phyloP scores from a whole-genome alignment of 2,797 vertebrate species.

The Tokudaia muenninki region DNA sequence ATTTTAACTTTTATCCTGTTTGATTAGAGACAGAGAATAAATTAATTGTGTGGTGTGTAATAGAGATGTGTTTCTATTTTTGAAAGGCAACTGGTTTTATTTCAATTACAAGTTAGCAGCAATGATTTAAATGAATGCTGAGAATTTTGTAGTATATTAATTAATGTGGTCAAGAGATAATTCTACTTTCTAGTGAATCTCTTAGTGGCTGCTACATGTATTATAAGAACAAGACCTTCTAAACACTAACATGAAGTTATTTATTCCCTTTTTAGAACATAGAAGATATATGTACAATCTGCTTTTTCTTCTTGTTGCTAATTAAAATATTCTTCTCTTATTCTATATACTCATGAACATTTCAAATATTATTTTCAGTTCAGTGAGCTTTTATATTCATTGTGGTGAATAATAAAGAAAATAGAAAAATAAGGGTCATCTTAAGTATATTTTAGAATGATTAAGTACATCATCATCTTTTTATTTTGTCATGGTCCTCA shows the following conservation, averaged over 20 bases:
- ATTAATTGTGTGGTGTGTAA: constrained; percentile 24
- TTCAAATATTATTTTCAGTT: constrained; percentile 25
- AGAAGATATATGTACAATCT: not conserved
- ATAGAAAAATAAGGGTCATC: not conserved
- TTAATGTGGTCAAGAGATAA: not conserved
- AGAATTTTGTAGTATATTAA: not conserved
- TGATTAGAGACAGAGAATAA: not conserved
- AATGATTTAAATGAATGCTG: constrained; percentile 16
- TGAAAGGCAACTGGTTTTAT: not conserved
- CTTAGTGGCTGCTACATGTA: not conserved
- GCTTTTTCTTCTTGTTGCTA: not conserved
- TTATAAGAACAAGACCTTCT: not conserved
- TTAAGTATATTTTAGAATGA: not conserved
- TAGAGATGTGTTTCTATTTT: constrained; percentile 25
- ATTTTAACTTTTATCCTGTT: not conserved
- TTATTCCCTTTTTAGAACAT: not conserved
- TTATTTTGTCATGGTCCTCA: not conserved
- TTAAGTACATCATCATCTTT: not conserved
- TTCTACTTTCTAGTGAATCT: not conserved
- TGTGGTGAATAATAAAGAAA: not conserved
- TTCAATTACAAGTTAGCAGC: constrained; percentile 36
- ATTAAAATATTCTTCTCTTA: not conserved
- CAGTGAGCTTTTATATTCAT: not conserved
- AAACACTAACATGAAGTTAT: not conserved
- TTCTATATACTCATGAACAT: not conserved